Evolutionary conservation across 2,113 vertebrate genomes (phyloP).

Genomic region (Zapus hudsonius): DNA sequence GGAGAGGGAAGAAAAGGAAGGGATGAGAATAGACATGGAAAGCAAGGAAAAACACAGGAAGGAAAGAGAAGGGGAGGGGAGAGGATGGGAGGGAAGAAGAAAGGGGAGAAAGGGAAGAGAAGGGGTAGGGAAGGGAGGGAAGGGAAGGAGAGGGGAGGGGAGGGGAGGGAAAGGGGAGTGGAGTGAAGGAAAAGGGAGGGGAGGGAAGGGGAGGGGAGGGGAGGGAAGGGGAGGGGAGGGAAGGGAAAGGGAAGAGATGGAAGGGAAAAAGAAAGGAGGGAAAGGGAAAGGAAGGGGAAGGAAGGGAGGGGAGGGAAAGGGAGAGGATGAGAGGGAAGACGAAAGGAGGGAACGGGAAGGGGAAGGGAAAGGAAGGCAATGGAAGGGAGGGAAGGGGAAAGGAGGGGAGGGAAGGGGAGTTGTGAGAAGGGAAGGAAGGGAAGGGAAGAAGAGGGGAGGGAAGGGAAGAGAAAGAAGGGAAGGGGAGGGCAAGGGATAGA

Average conservation of each 20-base stretch:
- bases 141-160: rapidly evolving
- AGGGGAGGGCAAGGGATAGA: too few species aligned
- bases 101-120: too few species aligned
- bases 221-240: rapidly evolving
- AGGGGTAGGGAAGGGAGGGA: background rate
- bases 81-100: background rate
- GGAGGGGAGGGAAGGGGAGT: too few species aligned
- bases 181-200: rapidly evolving
- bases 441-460: too few species aligned
- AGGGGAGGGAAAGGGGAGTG: rapidly evolving
- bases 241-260: too few species aligned
- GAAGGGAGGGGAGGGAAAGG: background rate
- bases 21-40: rapidly evolving
- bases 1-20: background rate
- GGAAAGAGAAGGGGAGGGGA: too few species aligned
- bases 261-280: rapidly evolving
- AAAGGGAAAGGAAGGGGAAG: too few species aligned
- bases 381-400: too few species aligned
- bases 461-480: background rate
- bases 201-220: rapidly evolving
- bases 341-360: too few species aligned
- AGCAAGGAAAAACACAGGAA: too few species aligned
- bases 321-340: rapidly evolving
- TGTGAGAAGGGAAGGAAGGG: background rate
- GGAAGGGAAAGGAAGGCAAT: background rate